A percentile compares a stretch with the other conserved stretches of the same genome.
Evolutionary conservation across 1,140 invertebrate species (phyloP).

Genomic region (Solen grandis): DNA sequence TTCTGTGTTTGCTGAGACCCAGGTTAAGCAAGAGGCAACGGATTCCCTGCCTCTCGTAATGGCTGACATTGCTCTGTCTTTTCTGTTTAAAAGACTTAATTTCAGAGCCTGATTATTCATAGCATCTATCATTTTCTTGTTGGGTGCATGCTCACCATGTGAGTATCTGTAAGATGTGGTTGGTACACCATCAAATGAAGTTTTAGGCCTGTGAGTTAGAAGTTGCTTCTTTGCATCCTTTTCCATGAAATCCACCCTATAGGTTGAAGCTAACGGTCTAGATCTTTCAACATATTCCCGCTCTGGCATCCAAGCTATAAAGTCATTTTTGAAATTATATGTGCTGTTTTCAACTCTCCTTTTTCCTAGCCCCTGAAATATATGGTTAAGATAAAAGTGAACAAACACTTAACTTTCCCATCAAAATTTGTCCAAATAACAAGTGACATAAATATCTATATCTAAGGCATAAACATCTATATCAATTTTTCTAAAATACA

Average conservation of each 20-base stretch:
- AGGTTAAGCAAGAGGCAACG: constrained; percentile 75
- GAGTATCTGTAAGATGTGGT: constrained; percentile 76
- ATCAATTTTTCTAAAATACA: too few species aligned
- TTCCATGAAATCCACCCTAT: constrained; percentile 70
- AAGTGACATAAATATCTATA: too few species aligned
- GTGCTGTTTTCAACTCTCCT: constrained; percentile 69
- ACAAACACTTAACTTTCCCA: too few species aligned
- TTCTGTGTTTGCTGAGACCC: constrained; percentile 59
- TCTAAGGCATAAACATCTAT: too few species aligned
- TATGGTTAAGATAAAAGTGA: too few species aligned
- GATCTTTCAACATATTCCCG: constrained; percentile 65
- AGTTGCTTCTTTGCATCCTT: constrained; percentile 59
- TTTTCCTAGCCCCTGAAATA: constrained; percentile 75
- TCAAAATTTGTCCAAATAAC: too few species aligned
- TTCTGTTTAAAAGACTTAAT: constrained; percentile 65
- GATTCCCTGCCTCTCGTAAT: constrained; percentile 64
- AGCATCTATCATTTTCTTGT: constrained; percentile 66
- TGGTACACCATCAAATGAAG: constrained; percentile 71
- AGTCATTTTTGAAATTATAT: constrained; percentile 71
- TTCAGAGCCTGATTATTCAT: constrained; percentile 72
- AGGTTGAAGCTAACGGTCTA: constrained; percentile 70
- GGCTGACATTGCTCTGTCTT: constrained; percentile 66
- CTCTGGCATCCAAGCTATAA: constrained; percentile 77
- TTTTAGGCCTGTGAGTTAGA: constrained; percentile 69
- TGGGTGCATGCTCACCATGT: constrained; percentile 70